Conservation (phyloP, 2,113 vertebrate species). For the Bambusicola thoracicus region DNA sequence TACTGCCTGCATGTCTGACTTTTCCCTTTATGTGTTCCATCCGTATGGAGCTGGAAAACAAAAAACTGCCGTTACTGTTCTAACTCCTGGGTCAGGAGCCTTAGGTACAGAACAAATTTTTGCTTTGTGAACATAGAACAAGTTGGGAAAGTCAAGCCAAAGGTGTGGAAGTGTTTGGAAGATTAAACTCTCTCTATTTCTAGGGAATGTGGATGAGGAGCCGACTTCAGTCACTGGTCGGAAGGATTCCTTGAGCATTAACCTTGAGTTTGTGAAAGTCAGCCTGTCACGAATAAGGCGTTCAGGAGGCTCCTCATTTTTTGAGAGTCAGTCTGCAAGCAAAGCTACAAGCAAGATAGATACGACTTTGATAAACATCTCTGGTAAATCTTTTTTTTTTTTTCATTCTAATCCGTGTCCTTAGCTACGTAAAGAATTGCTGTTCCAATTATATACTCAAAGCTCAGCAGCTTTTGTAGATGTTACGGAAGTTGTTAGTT, state of each 20-base stretch:
- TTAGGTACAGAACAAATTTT: conserved; percentile 79
- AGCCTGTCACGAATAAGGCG: conserved; percentile 94
- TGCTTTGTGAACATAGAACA: not conserved
- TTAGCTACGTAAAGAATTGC: not conserved
- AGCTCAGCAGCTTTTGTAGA: not conserved
- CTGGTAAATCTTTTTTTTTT: conserved; percentile 80
- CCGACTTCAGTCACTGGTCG: conserved; percentile 94
- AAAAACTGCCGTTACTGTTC: conserved; percentile 89
- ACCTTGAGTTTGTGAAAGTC: conserved; percentile 98
- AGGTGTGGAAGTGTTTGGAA: not conserved
- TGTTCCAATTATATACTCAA: not conserved
- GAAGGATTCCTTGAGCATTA: conserved; percentile 98
- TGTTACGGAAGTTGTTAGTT: not conserved
- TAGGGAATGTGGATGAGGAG: conserved; percentile 94
- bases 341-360: conserved; percentile 93
- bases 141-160: not conserved
- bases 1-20: conserved; percentile 98
- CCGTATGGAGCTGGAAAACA: conserved; percentile 98
- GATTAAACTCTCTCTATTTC: not conserved
- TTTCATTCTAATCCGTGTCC: not conserved
- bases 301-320: conserved; percentile 90
- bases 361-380: conserved; percentile 98
- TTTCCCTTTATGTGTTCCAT: conserved; percentile 97
- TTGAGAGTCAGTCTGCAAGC: conserved; percentile 86
- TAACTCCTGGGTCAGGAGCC: conserved; percentile 87